phyloP scores from a whole-genome alignment of 2,888 invertebrate species.

The Zhengitettix transpicula region DNA sequence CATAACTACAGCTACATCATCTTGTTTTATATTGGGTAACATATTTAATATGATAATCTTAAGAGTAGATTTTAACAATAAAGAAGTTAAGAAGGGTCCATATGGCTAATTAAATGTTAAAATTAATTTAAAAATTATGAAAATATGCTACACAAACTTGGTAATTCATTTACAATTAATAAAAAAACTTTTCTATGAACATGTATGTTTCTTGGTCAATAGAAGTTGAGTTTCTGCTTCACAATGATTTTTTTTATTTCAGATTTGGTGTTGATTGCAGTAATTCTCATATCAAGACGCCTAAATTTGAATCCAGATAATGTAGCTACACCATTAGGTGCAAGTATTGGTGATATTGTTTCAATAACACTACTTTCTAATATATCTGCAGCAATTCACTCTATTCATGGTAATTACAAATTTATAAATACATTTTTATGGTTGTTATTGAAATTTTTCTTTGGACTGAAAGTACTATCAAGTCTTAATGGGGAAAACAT shows the following conservation, averaged over 20 bases:
- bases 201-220: background rate
- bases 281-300: conserved; percentile 70
- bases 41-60: background rate
- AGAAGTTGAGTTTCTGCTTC: background rate
- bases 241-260: conserved; percentile 17
- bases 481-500: too few species aligned
- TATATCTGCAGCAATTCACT: conserved; percentile 61
- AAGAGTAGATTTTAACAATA: too few species aligned
- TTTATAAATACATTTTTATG: background rate
- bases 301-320: conserved; percentile 90
- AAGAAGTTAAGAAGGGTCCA: too few species aligned
- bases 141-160: conserved; percentile 1
- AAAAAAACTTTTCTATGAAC: conserved; percentile 1
- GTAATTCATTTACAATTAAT: background rate
- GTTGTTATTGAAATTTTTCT: conserved; percentile 10
- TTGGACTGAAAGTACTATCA: too few species aligned
- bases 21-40: conserved; percentile 77
- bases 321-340: conserved; percentile 89
- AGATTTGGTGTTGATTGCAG: conserved; percentile 81
- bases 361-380: conserved; percentile 67
- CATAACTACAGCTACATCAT: conserved; percentile 78
- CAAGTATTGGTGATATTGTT: conserved; percentile 88
- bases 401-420: conserved; percentile 41
- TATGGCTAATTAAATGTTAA: too few species aligned
- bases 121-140: background rate